Conservation (phyloP, 1,140 invertebrate species). For the Apocrypta bakeri region DNA sequence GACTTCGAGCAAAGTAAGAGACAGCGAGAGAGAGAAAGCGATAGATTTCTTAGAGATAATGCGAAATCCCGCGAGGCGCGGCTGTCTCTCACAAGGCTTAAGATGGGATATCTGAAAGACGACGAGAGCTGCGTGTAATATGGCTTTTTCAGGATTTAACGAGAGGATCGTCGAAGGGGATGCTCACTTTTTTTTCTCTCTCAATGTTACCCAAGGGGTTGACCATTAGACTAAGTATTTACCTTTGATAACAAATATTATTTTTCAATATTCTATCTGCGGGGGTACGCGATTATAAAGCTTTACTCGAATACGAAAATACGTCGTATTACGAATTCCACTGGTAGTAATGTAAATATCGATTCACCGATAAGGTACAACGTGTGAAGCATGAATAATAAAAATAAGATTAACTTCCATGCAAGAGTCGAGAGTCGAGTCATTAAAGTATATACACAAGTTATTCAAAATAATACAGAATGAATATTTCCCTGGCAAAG, state of each 20-base stretch:
- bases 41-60: slow-evolving; percentile 35
- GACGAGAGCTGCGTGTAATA: slow-evolving; percentile 24
- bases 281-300: not conserved
- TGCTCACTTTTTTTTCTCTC: not conserved
- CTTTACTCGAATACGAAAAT: not conserved
- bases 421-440: not conserved
- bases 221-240: slow-evolving; percentile 54
- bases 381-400: not conserved
- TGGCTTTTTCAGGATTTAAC: slow-evolving; percentile 52
- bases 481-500: not conserved
- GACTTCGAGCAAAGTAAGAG: not conserved
- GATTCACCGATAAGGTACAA: not conserved
- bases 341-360: not conserved
- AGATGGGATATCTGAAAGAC: slow-evolving; percentile 36
- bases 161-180: slow-evolving; percentile 54
- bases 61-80: slow-evolving; percentile 24
- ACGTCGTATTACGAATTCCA: not conserved
- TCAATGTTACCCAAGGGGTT: slow-evolving; percentile 55
- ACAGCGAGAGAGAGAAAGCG: not conserved
- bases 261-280: not conserved
- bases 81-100: slow-evolving; percentile 41
- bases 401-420: not conserved
- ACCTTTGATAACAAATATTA: not conserved
- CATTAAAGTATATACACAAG: not conserved
- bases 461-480: slow-evolving; percentile 3